Evolutionary conservation across 2,797 vertebrate species (phyloP).

Genomic region (Phaenicophaeus curvirostris): DNA sequence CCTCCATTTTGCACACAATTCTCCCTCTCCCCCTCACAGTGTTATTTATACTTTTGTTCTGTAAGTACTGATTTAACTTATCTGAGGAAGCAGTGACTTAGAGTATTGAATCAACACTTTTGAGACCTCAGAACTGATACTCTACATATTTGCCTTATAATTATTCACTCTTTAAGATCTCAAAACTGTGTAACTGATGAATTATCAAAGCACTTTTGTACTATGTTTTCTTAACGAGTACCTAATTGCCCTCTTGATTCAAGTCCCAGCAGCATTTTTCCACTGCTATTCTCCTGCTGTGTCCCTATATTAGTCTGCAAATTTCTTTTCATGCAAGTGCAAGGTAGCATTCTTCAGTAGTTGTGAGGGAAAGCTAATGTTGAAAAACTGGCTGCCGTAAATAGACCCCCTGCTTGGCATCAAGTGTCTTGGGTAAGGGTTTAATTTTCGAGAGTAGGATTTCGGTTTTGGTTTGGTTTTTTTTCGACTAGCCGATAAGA

Average conservation of each 20-base stretch:
- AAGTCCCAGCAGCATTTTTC: neutral
- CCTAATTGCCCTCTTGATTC: neutral
- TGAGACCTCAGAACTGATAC: neutral
- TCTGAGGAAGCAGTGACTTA: neutral
- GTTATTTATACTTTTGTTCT: neutral
- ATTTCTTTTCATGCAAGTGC: neutral
- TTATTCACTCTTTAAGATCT: neutral
- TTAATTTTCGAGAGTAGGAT: neutral
- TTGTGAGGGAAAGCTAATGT: neutral
- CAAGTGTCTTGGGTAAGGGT: neutral
- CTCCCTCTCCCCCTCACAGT: fast-evolving
- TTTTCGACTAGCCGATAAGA: neutral
- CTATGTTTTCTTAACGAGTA: neutral
- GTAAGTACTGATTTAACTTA: neutral
- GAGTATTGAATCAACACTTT: neutral
- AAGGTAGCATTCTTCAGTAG: neutral
- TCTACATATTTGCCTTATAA: neutral
- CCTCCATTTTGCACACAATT: no score
- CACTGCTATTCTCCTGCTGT: neutral
- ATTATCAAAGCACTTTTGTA: neutral
- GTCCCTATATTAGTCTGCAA: neutral
- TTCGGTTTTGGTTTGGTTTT: fast-evolving
- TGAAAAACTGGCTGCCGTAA: neutral
- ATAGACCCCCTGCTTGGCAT: neutral
- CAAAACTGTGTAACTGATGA: neutral